Evolutionary conservation across 2,797 vertebrate genomes (phyloP).

Genomic region (Smutsia gigantea): DNA sequence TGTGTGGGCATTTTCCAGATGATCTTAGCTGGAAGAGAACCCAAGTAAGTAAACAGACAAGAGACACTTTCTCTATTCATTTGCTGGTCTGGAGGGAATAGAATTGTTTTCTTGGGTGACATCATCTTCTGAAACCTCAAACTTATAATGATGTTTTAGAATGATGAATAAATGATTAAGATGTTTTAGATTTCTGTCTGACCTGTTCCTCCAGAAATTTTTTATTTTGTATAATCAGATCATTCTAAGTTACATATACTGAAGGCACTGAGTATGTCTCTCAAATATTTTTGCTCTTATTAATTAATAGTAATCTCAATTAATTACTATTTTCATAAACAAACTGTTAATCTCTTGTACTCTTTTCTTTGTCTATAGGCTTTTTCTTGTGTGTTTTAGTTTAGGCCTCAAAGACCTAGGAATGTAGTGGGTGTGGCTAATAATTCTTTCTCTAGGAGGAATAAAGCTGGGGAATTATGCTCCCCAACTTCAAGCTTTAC

Average conservation of each 20-base stretch:
- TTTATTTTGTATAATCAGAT: slow-evolving; percentile 37
- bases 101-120: neutral
- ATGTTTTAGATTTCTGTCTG: neutral
- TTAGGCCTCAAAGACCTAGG: slow-evolving; percentile 22
- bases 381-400: neutral
- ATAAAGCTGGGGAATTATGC: no score
- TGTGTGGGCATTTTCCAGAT: slow-evolving; percentile 98
- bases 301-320: neutral
- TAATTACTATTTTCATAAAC: neutral
- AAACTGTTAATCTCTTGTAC: neutral
- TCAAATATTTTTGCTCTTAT: no score
- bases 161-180: neutral
- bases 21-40: slow-evolving; percentile 95
- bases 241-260: neutral
- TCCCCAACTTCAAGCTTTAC: no score
- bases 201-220: neutral
- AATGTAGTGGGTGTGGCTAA: neutral
- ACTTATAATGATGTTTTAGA: slow-evolving; percentile 24
- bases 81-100: neutral
- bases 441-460: neutral
- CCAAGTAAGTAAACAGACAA: slow-evolving; percentile 89
- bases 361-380: neutral
- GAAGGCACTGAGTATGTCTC: no score
- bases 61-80: neutral
- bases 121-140: neutral